phyloP scores from a whole-genome alignment of 2,113 vertebrate genomes.

The Fregetta grallaria region DNA sequence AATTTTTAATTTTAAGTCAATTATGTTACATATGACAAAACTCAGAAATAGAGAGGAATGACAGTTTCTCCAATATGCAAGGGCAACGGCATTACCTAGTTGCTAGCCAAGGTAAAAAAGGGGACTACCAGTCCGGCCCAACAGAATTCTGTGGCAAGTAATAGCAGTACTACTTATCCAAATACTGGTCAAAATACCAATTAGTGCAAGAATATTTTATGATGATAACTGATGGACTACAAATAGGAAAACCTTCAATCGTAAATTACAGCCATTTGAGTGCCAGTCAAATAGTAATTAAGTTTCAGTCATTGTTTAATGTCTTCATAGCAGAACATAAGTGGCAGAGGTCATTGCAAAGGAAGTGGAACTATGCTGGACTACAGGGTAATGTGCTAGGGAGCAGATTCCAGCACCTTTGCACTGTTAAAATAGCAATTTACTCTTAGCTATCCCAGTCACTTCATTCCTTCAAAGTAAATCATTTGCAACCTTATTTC shows the following conservation, averaged over 20 bases:
- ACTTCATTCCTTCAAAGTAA: neutral
- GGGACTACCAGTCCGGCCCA: neutral
- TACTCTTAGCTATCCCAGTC: neutral
- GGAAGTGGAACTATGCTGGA: neutral
- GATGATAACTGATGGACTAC: neutral
- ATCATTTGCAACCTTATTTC: neutral
- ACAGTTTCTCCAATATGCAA: neutral
- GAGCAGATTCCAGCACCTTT: neutral
- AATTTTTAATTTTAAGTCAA: neutral
- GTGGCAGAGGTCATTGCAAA: neutral
- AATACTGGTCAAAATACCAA: neutral
- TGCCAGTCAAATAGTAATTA: neutral
- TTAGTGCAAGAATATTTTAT: neutral
- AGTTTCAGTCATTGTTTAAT: neutral
- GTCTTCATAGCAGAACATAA: neutral
- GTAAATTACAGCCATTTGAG: neutral
- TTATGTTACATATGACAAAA: neutral
- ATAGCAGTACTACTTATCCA: neutral
- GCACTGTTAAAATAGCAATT: neutral
- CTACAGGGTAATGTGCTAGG: neutral
- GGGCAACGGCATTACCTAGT: neutral
- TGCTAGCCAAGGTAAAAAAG: neutral
- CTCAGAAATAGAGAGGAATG: neutral
- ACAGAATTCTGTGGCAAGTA: neutral
- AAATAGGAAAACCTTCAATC: neutral